A percentile compares a stretch with the other conserved stretches of the same genome.
phyloP scores from a whole-genome alignment of 2,797 vertebrate genomes.

The Chelidonichthys spinosus region DNA sequence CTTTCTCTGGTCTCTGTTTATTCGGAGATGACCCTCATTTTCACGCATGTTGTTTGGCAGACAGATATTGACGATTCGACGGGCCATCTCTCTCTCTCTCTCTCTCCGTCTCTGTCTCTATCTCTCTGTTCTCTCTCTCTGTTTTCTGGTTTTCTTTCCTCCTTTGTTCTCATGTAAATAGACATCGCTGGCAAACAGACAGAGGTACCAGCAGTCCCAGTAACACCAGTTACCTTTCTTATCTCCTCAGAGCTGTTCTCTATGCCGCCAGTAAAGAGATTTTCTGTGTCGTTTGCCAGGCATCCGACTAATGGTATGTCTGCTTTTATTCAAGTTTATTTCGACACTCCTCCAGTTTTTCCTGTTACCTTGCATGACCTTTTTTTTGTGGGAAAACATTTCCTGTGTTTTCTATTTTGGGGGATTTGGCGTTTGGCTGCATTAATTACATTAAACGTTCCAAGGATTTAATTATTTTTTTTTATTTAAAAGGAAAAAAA shows the following conservation, averaged over 20 bases:
- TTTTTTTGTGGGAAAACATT: constrained; percentile 69
- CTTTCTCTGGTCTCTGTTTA: constrained; percentile 20
- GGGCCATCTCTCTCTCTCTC: constrained; percentile 27
- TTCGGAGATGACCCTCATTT: constrained; percentile 25
- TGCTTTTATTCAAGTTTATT: constrained; percentile 88
- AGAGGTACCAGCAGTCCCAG: constrained; percentile 64
- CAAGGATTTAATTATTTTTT: constrained; percentile 8
- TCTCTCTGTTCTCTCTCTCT: constrained; percentile 29
- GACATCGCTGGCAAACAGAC: constrained; percentile 31
- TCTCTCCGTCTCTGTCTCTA: background rate
- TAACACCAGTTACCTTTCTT: constrained; percentile 90
- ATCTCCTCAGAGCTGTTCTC: constrained; percentile 99
- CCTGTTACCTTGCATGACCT: constrained; percentile 84
- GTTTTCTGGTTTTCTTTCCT: constrained; percentile 5
- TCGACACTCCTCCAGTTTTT: constrained; percentile 77
- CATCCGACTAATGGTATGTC: constrained; percentile 99
- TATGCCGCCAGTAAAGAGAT: constrained; percentile 99
- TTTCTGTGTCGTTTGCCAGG: constrained; percentile 99
- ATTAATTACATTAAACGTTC: constrained; percentile 61
- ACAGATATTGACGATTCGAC: constrained; percentile 36
- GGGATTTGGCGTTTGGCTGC: constrained; percentile 53
- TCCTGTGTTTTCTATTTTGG: constrained; percentile 63
- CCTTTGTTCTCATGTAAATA: constrained; percentile 12
- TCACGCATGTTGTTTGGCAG: constrained; percentile 42
- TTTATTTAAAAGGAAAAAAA: no score